Base-by-base conservation (phyloP, 1,140 invertebrate species). In the Trinorchestia longiramus region DNA sequence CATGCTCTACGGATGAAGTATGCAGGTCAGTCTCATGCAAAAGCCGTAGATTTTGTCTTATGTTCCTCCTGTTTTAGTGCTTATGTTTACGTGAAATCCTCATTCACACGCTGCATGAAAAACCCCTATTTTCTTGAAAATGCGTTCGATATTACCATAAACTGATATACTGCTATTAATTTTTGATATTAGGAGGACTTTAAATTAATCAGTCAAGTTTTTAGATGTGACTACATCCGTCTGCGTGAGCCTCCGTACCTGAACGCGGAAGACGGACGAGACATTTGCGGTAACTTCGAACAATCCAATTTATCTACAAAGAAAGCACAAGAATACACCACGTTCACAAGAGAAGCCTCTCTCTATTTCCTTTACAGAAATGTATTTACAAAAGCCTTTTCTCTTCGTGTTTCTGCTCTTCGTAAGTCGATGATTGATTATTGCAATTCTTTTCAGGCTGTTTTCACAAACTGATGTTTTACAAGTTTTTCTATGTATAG, bases 231-330 rank as follows among this genome's bases (percentile, higher is more conserved):
- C 97, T 98, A 98, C 97, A 97, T 98, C 8, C 98, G 98, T 97
- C 97, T 98, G 91, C 98, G 98, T 57, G 98, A 98, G 97, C 98
- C 98, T 23, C 98, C 98, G 0, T 98, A 98, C 97, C 98, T 96
- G 15, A 96, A 98, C 87, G 97, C 98, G 19, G 98, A 98, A 0
- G 98, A 97, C 0, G 97, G 95, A 95, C 96, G 95, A 87, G 96
- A 95, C 96, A 96, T 96, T 94, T 97, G 96, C 47, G 96, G 96
- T 45, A 94, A 40, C 44, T 94, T 94, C 44, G 92, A 23, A 45
- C 36, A 44, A 40, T 94, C 92, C 6, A 23, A 45, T 23, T 43
- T 19, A 97, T 77, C 98, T 87, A 97, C 97, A 91, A 96, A 96
- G 95, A 97, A 96, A 43, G 95, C 95, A 15, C 96, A 88, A 47